Conservation (phyloP, 2,888 invertebrate species). For the Malachius bipustulatus region DNA sequence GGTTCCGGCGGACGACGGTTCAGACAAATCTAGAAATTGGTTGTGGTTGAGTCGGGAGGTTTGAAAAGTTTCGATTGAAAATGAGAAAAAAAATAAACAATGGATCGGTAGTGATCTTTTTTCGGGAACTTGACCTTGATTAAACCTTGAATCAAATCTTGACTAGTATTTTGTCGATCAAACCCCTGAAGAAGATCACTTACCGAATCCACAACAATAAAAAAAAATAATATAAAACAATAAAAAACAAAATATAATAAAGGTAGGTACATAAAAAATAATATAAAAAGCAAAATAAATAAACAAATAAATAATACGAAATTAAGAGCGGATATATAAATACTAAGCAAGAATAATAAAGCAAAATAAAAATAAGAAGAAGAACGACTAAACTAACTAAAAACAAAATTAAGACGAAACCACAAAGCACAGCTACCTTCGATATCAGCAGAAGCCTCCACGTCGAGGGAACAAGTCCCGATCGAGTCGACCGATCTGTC, state of each 20-base stretch:
- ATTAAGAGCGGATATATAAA: not conserved
- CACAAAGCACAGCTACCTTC: conserved; percentile 49
- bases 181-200: no score
- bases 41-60: conserved; percentile 3
- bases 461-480: conserved; percentile 76
- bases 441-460: conserved; percentile 62
- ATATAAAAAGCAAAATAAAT: no score
- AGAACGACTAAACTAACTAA: not conserved
- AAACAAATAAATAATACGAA: not conserved
- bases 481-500: conserved; percentile 74
- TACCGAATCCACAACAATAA: no score
- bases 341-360: not conserved
- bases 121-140: no score
- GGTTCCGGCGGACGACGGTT: conserved; percentile 40
- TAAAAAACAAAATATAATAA: no score
- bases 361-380: not conserved
- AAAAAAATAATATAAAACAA: no score
- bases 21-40: conserved; percentile 38
- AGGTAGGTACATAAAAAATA: no score
- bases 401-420: not conserved
- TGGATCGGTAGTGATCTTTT: no score
- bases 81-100: no score
- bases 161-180: no score
- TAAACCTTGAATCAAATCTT: no score
- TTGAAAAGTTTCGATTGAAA: not conserved